Evolutionary conservation across 2,113 vertebrate genomes (phyloP).

Genomic region (Neopipo cinnamomea): DNA sequence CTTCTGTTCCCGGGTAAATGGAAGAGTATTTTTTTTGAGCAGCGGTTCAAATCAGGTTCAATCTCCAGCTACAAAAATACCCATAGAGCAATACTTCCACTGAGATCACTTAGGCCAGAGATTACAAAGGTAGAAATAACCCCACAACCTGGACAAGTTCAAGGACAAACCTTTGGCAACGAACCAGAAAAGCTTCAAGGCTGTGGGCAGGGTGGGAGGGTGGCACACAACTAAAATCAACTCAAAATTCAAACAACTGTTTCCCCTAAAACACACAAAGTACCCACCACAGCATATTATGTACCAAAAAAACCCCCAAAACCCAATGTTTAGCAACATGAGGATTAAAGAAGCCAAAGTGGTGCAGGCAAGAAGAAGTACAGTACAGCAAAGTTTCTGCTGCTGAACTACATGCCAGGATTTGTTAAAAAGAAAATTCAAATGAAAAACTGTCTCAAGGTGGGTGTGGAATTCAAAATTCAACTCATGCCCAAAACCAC

Average conservation of each 20-base stretch:
- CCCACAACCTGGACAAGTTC: not conserved
- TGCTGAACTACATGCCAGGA: not conserved
- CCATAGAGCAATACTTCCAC: not conserved
- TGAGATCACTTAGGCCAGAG: not conserved
- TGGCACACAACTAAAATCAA: not conserved
- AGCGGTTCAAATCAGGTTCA: not conserved
- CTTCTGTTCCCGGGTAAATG: not conserved
- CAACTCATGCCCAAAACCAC: not conserved
- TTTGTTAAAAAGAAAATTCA: not conserved
- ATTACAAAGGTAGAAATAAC: not conserved
- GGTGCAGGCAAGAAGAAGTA: not conserved
- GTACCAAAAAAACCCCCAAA: rapidly evolving
- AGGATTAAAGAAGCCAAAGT: not conserved
- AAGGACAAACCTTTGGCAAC: not conserved
- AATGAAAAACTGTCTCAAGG: not conserved
- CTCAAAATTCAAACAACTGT: not conserved
- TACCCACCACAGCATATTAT: rapidly evolving
- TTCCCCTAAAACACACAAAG: not conserved
- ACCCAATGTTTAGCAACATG: rapidly evolving
- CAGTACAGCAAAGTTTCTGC: not conserved
- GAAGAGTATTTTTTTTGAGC: not conserved
- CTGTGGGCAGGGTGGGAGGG: rapidly evolving
- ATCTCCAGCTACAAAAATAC: not conserved
- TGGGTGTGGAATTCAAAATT: not conserved
- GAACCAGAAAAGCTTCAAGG: not conserved